Base-by-base conservation (phyloP, 2,888 invertebrate species). In the Polia nebulosa region DNA sequence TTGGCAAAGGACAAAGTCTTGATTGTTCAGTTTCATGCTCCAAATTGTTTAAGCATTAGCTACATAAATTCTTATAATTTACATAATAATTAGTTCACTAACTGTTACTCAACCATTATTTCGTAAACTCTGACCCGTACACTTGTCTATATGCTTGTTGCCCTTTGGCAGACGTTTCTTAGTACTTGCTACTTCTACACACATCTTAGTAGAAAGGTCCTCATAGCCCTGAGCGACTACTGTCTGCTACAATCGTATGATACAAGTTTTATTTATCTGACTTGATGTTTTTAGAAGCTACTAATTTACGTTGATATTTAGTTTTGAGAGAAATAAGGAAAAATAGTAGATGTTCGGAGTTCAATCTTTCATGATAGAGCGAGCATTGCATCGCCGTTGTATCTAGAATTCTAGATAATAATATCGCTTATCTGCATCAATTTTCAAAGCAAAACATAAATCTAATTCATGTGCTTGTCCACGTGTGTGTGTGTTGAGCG, bases 401-500 rank as follows among this genome's bases (percentile, higher is more conserved):
- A 20, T 56, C 11, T 55, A 32, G 22, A 41, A 41, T n/a, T 41
- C 39, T 41, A 41, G 39, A 41, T 5, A n/a, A n/a, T n/a, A n/a
- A n/a, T n/a, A n/a, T n/a, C 0, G n/a, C 22, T 57, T 65, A 61
- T 61, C 59, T 52, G 44, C 27, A 11, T 44, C 32, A 49, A 53
- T 34, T 49, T 62, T 60, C 29, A 49, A 57, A 41, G 27, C 41
- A 67, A 27, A 49, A 52, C 49, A 63, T 64, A 74, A 74, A 74
- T 60, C 25, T 71, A 80, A 81, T 73, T 78, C 53, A 69, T 76
- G 72, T 80, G 52, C 55, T 58, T 56, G 58, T 39, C 39, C 56
- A 63, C 60, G 68, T 58, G 63, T 74, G 67, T 72, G 80, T 80
- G 80, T 80, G 64, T 78, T 76, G 79, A 85, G 76, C 94, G 95